Conservation (phyloP, 2,888 invertebrate genomes). For the Lasioglossum oenotherae region DNA sequence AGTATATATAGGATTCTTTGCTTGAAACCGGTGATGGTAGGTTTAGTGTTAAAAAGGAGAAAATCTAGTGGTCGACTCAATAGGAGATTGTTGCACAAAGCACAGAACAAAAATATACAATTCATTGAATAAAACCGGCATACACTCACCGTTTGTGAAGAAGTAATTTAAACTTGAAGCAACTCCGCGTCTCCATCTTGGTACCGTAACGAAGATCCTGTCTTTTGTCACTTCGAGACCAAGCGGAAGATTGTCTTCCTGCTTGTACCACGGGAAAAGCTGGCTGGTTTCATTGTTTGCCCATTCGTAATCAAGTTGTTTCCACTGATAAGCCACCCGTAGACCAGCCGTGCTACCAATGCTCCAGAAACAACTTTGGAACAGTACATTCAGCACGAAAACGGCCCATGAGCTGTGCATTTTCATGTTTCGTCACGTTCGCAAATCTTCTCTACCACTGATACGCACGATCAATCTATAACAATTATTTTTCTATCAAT, state of each 20-base stretch:
- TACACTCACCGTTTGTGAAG: slow-evolving; percentile 88
- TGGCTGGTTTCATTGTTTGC: slow-evolving; percentile 85
- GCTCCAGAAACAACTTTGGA: slow-evolving; percentile 32
- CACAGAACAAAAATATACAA: neutral
- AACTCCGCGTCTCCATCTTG: slow-evolving; percentile 91
- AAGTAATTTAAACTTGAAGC: slow-evolving; percentile 91
- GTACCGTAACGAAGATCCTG: slow-evolving; percentile 90
- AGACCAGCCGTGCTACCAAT: slow-evolving; percentile 41
- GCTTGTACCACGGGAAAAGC: slow-evolving; percentile 80
- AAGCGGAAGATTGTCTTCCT: slow-evolving; percentile 89
- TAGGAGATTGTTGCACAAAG: neutral
- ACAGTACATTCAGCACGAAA: slow-evolving; percentile 31
- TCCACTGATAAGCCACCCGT: slow-evolving; percentile 87
- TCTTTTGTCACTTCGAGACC: slow-evolving; percentile 90
- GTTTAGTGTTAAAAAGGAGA: neutral
- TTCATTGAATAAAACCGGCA: neutral
- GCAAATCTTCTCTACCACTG: neutral
- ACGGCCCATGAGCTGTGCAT: slow-evolving; percentile 32
- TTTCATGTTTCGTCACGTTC: slow-evolving; percentile 3
- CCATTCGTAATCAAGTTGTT: slow-evolving; percentile 89
- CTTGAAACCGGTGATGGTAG: no score
- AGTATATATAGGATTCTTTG: neutral
- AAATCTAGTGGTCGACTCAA: neutral
- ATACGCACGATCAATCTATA: neutral
- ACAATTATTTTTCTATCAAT: neutral